Conservation (phyloP, 2,888 invertebrate genomes). For the Machimus atricapillus region DNA sequence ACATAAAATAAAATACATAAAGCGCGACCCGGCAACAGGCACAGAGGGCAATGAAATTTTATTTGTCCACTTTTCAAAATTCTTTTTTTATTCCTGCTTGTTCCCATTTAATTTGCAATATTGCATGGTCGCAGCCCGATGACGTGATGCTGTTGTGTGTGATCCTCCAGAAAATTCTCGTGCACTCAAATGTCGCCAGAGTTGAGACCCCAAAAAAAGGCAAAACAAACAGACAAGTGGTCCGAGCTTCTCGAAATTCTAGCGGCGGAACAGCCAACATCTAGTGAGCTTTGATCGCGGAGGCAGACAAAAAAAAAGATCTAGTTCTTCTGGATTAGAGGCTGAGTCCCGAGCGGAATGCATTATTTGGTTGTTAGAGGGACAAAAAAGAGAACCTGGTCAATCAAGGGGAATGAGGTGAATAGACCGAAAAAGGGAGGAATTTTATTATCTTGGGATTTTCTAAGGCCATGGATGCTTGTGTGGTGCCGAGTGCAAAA, state of each 20-base stretch:
- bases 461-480: neutral
- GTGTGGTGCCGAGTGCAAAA: neutral
- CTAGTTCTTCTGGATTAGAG: neutral
- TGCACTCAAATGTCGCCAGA: neutral
- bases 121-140: neutral
- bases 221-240: neutral
- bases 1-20: neutral
- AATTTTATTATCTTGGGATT: neutral
- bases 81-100: neutral
- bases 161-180: neutral
- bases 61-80: neutral
- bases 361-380: conserved; percentile 10
- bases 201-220: neutral
- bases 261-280: neutral
- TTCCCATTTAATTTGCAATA: neutral
- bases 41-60: neutral
- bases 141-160: neutral
- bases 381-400: neutral
- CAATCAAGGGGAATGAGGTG: conserved; percentile 7
- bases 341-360: neutral
- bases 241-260: neutral
- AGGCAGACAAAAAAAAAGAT: neutral
- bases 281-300: neutral
- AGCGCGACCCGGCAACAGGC: neutral
- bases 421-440: neutral